phyloP scores from a whole-genome alignment of 2,797 vertebrate species.

The Halcyon chelicuti region DNA sequence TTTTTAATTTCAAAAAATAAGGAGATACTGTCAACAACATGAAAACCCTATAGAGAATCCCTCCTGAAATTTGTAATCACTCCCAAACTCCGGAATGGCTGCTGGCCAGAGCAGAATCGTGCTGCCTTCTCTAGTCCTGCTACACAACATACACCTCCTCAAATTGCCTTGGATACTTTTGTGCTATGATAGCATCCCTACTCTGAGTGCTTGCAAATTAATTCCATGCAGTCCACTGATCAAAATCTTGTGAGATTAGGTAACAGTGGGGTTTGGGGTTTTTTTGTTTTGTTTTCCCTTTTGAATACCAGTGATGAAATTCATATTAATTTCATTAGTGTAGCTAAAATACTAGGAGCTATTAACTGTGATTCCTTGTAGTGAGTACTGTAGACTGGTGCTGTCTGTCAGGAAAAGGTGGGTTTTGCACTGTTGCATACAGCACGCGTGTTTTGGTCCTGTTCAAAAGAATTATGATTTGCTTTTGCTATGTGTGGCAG shows the following conservation, averaged over 20 bases:
- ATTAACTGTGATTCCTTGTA: background rate
- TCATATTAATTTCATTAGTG: background rate
- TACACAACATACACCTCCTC: background rate
- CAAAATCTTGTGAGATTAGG: background rate
- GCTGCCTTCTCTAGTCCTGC: background rate
- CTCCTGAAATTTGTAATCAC: background rate
- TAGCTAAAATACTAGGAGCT: background rate
- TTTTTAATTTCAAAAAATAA: background rate
- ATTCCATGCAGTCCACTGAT: background rate
- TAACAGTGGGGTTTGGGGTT: background rate
- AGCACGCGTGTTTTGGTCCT: background rate
- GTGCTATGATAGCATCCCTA: background rate
- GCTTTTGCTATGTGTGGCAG: rapidly evolving
- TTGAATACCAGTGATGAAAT: background rate
- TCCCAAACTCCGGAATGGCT: background rate
- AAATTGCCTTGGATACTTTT: background rate
- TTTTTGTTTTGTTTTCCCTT: background rate
- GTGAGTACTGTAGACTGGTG: background rate
- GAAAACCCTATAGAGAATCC: background rate
- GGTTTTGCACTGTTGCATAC: background rate
- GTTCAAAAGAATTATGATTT: background rate
- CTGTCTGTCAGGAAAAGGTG: background rate
- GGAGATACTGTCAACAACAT: background rate
- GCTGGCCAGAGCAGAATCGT: background rate
- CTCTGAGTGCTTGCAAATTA: background rate